Percentiles rank a stretch among this genome's conserved stretches.
Evolutionary conservation across 2,113 vertebrate species (phyloP).

Genomic region (Notothenia rossii): DNA sequence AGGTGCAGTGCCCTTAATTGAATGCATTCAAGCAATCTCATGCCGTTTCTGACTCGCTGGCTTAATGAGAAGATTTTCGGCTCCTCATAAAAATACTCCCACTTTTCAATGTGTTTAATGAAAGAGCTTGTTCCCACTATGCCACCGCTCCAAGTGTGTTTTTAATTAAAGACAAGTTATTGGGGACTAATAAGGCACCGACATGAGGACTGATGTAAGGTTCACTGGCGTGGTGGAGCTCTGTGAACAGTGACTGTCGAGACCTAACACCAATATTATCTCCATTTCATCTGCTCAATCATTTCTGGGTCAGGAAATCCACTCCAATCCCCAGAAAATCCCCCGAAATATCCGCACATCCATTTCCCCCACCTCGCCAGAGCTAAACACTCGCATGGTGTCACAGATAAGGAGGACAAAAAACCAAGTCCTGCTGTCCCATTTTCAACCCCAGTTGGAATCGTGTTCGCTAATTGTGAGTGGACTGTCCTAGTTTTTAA

Average conservation of each 20-base stretch:
- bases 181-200: neutral
- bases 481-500: conserved; percentile 23
- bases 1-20: neutral
- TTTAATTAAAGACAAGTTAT: conserved; percentile 10
- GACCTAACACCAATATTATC: conserved; percentile 4
- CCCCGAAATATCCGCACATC: conserved; percentile 3
- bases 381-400: conserved; percentile 39
- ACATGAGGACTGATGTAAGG: too few relatives aligned
- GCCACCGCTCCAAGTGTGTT: neutral
- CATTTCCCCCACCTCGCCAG: neutral
- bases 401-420: conserved; percentile 39
- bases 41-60: neutral
- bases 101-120: conserved; percentile 9
- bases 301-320: conserved; percentile 28
- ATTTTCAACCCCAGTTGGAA: conserved; percentile 28
- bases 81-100: neutral
- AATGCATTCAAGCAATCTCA: neutral
- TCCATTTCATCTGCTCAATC: conserved; percentile 10
- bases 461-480: conserved; percentile 21
- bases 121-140: neutral
- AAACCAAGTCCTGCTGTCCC: conserved; percentile 3
- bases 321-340: neutral
- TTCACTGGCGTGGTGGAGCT: neutral
- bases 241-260: neutral
- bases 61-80: conserved; percentile 20